Base-by-base conservation (phyloP, 2,113 vertebrate species). In the Syngnathus typhle region DNA sequence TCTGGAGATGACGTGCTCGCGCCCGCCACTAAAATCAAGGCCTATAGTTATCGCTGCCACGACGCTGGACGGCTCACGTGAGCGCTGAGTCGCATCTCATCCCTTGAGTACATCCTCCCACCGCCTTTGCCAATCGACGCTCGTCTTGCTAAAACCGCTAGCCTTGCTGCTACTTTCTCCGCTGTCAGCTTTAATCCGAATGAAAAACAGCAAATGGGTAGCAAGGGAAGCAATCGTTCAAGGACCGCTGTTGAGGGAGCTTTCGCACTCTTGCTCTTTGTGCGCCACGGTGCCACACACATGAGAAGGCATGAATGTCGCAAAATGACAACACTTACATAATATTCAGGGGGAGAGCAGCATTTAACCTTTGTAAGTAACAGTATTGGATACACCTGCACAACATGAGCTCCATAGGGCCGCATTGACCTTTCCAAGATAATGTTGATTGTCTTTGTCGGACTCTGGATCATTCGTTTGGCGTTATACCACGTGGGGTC, bases 71-170 rank as follows among this genome's bases (percentile, higher is more conserved):
- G 21, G 46, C 69, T 79, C 71, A 64, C 73, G 78, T 56, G 70
- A 82, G 68, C 60, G 79, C 76, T 73, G 78, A 87, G 83, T 85
- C 84, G 84, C 73, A 61, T 69, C 70, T 71, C 54, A 44, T 58
- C 76, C 60, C 69, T 82, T 78, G 43, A 18, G 58, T 78, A 71
- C 65, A 56, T 81, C 75, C 83, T 83, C 71, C 63, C 55, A 63
- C 77, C 52, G 74, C 65, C 78, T 82, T 73, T 76, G 64, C 64
- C 74, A 80, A 75, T 66, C 47, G 76, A 62, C 61, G 4, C 71
- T 76, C 69, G 52, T 51, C 54, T 78, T 64, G 72, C 71, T 69
- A 81, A 32, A 80, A 79, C 51, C 70, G 49, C 72, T 61, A 77
- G 75, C 54, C 38, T 67, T 44, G 46, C 67, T 55, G 67, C 64